Base-by-base conservation (phyloP, 2,113 vertebrate genomes). In the Mastomys natalensis region DNA sequence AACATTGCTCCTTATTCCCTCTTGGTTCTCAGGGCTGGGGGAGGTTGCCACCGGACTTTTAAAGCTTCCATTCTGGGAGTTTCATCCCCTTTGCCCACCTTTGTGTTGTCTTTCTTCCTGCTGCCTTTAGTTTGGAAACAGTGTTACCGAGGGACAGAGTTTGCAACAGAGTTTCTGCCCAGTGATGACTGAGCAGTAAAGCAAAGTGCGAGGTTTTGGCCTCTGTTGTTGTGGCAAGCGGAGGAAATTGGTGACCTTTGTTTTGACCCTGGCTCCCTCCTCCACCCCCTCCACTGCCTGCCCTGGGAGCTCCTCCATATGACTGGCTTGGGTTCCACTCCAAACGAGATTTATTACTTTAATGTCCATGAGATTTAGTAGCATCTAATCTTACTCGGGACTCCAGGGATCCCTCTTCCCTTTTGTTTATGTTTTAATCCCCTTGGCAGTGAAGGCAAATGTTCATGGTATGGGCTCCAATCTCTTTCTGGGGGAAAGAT, bases 331-430 rank as follows among this genome's bases (percentile, higher is more conserved):
- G 70, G 37, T 90, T 87, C 87, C 80, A 80, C 93, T 82, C 70
- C 89, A 81, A 77, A 85, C 70, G 94, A 94, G 93, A 95, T 80
- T 87, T 90, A 96, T 95, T 74, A 15, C 91, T 91, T 95, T 77
- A 77, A 88, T 80, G 89, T 72, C 74, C 37, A 62, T 70, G 90
- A 66, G 80, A 90, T 87, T 90, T 85, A 94, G 90, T 72, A 34
- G 58, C 21, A 24, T 81, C 90, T 85, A 34, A 93, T 77, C 58
- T 93, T 88, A 43, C 84, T 60, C 0, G 1, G 58, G 84, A 62
- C 9, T 2, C 58, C 19, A 15, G 91, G 66, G 62, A 94, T 26
- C 45, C 31, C 31, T 24, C 21, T 40, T 34, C 16, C 45, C 55
- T 17, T 80, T 11, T 5, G 0, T 40, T 26, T 68, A 3, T 74